phyloP scores from a whole-genome alignment of 2,797 vertebrate genomes.

The Schizopygopsis malacanthus region DNA sequence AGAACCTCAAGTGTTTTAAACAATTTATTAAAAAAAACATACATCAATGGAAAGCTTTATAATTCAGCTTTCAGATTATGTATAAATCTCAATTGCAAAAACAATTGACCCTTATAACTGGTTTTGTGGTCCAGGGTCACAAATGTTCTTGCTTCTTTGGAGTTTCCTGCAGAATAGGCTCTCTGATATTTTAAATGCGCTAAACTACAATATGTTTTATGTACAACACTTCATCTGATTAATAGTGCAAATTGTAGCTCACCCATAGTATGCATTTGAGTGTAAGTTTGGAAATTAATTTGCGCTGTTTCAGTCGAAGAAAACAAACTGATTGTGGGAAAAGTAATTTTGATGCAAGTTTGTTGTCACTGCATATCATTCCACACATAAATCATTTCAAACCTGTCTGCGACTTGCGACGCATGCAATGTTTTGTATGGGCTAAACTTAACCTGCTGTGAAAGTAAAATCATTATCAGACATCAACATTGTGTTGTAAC shows the following conservation, averaged over 20 bases:
- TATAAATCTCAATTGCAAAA: too few species aligned
- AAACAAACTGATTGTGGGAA: background rate
- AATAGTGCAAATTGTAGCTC: background rate
- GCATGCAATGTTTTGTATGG: background rate
- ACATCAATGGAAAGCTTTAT: too few species aligned
- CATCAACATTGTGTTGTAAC: background rate
- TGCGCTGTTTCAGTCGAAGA: background rate
- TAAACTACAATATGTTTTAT: too few species aligned
- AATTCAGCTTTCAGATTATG: too few species aligned
- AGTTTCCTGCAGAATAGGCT: too few species aligned
- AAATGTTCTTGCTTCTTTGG: too few species aligned
- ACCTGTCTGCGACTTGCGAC: slow-evolving; percentile 10
- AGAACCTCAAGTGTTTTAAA: too few species aligned
- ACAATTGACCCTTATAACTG: too few species aligned
- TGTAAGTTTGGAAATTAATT: background rate
- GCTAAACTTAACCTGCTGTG: slow-evolving; percentile 10
- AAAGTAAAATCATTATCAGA: slow-evolving; percentile 29
- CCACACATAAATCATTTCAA: slow-evolving; percentile 3
- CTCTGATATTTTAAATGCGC: too few species aligned
- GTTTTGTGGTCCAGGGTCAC: too few species aligned
- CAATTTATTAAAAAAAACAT: too few species aligned
- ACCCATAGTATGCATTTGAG: background rate
- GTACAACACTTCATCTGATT: too few species aligned
- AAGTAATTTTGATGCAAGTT: slow-evolving; percentile 11
- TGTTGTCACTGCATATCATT: slow-evolving; percentile 28